Conservation (phyloP, 2,888 invertebrate species). For the Thumatha senex region DNA sequence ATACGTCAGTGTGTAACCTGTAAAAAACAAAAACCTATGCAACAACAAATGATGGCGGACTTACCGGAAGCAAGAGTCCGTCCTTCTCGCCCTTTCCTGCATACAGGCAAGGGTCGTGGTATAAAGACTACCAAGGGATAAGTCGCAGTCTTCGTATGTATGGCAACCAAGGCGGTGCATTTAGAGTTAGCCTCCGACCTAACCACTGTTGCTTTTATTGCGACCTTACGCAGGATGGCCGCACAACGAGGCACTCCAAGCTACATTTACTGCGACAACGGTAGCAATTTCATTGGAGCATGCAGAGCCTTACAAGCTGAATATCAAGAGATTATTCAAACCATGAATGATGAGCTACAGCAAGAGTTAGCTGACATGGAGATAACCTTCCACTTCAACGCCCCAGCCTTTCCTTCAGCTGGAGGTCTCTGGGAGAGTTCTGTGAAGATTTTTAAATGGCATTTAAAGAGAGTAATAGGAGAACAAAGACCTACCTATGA, state of each 20-base stretch:
- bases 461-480: constrained; percentile 28
- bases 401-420: neutral
- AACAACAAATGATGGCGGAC: constrained; percentile 11
- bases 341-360: constrained; percentile 5
- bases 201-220: constrained; percentile 27
- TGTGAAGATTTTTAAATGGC: constrained; percentile 8
- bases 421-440: constrained; percentile 2
- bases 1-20: too few species aligned
- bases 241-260: constrained; percentile 30
- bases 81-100: too few species aligned
- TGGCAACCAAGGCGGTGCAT: too few species aligned
- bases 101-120: too few species aligned
- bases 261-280: constrained; percentile 36
- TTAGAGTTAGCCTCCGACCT: constrained; percentile 35
- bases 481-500: constrained; percentile 28
- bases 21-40: too few species aligned
- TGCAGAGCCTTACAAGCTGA: constrained; percentile 16
- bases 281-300: constrained; percentile 33
- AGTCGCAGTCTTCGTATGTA: too few species aligned
- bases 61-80: too few species aligned
- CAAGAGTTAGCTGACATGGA: constrained; percentile 7
- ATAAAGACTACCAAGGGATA: too few species aligned
- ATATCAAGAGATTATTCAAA: constrained; percentile 4
- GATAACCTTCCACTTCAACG: constrained; percentile 4
- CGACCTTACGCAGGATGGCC: too few species aligned